These are phyloP conservation scores for Drosophila auraria DNA, from an alignment of 1,140 invertebrate genomes.

Conservation along the genomic window DNA sequence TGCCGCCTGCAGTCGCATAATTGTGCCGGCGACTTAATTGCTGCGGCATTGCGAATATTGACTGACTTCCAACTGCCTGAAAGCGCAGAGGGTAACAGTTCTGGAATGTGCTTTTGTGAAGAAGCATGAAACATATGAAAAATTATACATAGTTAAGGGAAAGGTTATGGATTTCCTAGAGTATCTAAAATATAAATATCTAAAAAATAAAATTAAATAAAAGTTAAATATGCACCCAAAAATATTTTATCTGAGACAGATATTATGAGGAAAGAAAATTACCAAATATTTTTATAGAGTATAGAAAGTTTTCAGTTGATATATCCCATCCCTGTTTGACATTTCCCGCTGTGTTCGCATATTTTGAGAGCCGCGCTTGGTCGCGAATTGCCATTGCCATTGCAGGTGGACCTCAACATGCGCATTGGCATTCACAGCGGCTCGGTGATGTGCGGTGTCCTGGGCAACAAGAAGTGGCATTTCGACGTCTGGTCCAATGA, in stretches of 20 bases:
- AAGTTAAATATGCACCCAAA: too few species aligned
- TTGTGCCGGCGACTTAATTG: slow-evolving; percentile 51
- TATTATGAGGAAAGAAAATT: too few species aligned
- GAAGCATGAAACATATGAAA: not conserved
- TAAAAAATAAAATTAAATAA: too few species aligned
- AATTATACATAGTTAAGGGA: not conserved
- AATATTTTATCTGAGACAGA: too few species aligned
- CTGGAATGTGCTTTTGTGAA: not conserved
- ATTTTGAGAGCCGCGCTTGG: slow-evolving; percentile 31
- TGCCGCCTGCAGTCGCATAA: slow-evolving; percentile 59
- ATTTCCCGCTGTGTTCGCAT: slow-evolving; percentile 38
- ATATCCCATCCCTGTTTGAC: not conserved
- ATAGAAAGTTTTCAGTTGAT: not conserved
- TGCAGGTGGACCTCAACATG: slow-evolving; percentile 96
- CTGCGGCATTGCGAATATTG: slow-evolving; percentile 43
- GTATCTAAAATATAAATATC: too few species aligned
- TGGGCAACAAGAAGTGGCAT: slow-evolving; percentile 97
- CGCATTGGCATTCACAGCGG: slow-evolving; percentile 98
- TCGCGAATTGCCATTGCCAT: slow-evolving; percentile 17
- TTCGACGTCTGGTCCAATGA: slow-evolving; percentile 99
- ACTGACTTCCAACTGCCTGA: slow-evolving; percentile 22
- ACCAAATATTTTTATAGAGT: not conserved
- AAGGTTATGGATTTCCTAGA: too few species aligned
- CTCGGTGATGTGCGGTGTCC: slow-evolving; percentile 96
- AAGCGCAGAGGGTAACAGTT: slow-evolving; percentile 2